Conservation (phyloP, 2,113 vertebrate species). For the Tragelaphus buxtoni region DNA sequence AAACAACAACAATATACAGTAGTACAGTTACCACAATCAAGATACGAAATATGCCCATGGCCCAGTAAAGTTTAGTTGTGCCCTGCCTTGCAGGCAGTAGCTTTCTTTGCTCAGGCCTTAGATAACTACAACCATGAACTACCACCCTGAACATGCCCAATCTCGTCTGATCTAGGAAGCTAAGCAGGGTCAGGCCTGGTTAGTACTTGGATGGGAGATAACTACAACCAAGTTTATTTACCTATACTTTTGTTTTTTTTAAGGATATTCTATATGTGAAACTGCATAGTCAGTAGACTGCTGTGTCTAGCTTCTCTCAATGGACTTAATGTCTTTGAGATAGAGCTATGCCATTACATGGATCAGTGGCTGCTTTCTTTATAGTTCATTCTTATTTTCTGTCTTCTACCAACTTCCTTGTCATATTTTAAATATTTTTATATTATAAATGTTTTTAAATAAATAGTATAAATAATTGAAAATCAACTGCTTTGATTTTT, state of each 20-base stretch:
- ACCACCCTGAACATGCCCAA: no score
- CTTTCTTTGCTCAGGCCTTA: neutral
- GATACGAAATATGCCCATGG: rapidly evolving
- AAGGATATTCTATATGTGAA: neutral
- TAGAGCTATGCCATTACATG: neutral
- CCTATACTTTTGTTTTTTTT: neutral
- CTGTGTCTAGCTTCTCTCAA: neutral
- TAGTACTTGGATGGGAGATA: neutral
- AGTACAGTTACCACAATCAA: neutral
- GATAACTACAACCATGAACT: neutral
- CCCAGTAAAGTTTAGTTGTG: rapidly evolving
- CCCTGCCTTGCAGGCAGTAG: neutral
- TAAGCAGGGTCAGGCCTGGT: no score
- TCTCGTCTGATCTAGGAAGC: no score
- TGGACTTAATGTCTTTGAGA: neutral
- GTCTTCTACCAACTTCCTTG: neutral
- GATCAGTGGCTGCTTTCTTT: neutral
- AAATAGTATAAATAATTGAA: neutral
- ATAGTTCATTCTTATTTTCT: neutral
- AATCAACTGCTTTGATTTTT: neutral
- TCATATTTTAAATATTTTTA: neutral
- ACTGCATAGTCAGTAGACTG: neutral
- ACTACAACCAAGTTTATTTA: neutral
- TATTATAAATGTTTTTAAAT: conserved; percentile 38
- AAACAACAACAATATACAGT: neutral